Percentiles rank a stretch among this genome's conserved stretches.
Evolutionary conservation across 2,888 invertebrate species (phyloP).

Genomic region (Ormyrus thymus): DNA sequence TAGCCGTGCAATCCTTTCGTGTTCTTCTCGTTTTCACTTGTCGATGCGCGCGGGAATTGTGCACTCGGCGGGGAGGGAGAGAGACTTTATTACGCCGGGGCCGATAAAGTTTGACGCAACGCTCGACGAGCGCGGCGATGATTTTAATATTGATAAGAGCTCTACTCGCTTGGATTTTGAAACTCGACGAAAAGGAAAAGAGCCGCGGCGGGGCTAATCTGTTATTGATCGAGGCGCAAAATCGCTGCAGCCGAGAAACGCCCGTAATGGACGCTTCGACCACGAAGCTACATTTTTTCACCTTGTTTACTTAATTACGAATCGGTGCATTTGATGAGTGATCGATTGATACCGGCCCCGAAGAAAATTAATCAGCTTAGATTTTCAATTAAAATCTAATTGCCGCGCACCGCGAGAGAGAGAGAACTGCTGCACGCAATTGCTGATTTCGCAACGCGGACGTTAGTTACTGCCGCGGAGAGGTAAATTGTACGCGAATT

Average conservation of each 20-base stretch:
- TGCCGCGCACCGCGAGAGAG: background rate
- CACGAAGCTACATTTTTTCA: constrained; percentile 22
- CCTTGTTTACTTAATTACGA: constrained; percentile 14
- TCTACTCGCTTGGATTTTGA: constrained; percentile 2
- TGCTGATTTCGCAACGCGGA: constrained; percentile 37
- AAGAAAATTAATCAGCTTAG: constrained; percentile 43
- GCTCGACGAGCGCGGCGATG: constrained; percentile 11
- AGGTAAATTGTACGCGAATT: constrained; percentile 13
- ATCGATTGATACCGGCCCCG: constrained; percentile 29
- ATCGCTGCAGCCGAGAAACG: background rate
- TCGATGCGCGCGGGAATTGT: constrained; percentile 16
- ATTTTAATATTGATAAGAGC: constrained; percentile 53
- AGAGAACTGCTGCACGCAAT: background rate
- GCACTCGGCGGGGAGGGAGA: constrained; percentile 3
- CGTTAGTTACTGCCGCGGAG: background rate
- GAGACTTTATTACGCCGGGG: constrained; percentile 34
- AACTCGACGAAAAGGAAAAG: constrained; percentile 7
- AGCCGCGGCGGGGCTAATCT: constrained; percentile 33
- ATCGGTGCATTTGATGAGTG: background rate
- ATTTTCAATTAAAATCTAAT: constrained; percentile 53
- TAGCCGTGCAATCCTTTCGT: constrained; percentile 11
- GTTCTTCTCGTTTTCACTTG: constrained; percentile 47
- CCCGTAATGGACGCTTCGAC: too few relatives aligned
- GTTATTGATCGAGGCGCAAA: constrained; percentile 34
- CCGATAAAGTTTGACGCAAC: constrained; percentile 47